Conservation (phyloP, 2,888 invertebrate species). For the Tenthredo livida region DNA sequence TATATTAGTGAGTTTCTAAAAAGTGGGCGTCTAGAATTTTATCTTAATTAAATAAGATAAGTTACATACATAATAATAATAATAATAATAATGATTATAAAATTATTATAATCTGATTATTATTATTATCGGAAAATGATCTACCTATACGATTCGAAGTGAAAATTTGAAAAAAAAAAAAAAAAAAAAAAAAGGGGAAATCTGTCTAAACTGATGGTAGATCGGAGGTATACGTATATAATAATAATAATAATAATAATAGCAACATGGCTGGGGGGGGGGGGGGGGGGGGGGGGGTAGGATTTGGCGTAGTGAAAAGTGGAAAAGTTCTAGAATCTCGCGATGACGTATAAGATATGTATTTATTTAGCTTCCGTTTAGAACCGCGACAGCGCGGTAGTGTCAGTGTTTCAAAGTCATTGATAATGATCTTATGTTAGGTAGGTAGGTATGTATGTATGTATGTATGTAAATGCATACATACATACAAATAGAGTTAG, state of each 20-base stretch:
- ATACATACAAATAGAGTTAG: too few relatives aligned
- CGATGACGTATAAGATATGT: conserved; percentile 22
- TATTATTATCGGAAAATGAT: neutral
- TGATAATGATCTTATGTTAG: neutral
- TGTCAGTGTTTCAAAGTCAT: neutral
- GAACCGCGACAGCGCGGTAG: conserved; percentile 52
- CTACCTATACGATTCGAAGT: neutral
- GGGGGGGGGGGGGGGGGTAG: neutral
- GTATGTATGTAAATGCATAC: too few relatives aligned
- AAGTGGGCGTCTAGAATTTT: neutral
- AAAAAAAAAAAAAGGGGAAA: too few relatives aligned
- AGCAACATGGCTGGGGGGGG: neutral
- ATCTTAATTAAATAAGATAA: neutral
- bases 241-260: neutral
- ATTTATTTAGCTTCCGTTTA: conserved; percentile 60
- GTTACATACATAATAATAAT: neutral
- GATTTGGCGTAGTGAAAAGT: conserved; percentile 57
- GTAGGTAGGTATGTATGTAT: too few relatives aligned
- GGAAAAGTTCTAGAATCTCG: conserved; percentile 60
- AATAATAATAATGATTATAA: neutral
- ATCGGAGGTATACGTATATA: neutral
- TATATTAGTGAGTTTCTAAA: neutral
- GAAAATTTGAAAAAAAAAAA: neutral
- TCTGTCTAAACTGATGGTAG: too few relatives aligned
- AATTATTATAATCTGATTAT: neutral